Conservation (phyloP, 2,888 invertebrate species). For the Apocheima hispidaria region DNA sequence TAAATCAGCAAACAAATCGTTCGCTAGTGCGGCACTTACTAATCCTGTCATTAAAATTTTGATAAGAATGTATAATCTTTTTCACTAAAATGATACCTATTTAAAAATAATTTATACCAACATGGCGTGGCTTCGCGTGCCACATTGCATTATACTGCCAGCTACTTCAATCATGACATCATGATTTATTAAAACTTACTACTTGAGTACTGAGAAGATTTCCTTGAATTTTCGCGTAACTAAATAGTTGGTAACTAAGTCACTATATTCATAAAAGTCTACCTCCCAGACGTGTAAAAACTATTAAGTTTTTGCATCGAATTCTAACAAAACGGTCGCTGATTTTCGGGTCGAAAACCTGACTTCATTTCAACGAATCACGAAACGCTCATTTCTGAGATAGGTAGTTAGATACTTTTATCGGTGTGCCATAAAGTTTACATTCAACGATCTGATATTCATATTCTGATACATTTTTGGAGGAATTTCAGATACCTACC, state of each 20-base stretch:
- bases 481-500: neutral
- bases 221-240: conserved; percentile 21
- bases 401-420: conserved; percentile 33
- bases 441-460: conserved; percentile 56
- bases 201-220: conserved; percentile 2
- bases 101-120: neutral
- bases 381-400: conserved; percentile 48
- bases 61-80: neutral
- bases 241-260: conserved; percentile 22
- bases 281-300: conserved; percentile 58
- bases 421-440: conserved; percentile 43
- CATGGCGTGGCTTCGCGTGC: neutral
- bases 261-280: conserved; percentile 23
- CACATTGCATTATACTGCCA: neutral
- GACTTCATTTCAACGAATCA: conserved; percentile 58
- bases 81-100: neutral
- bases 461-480: conserved; percentile 65
- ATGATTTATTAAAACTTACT: conserved; percentile 8
- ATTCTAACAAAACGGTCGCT: conserved; percentile 53
- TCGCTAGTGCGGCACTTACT: conserved; percentile 20
- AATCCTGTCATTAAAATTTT: conserved; percentile 18
- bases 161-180: conserved; percentile 13
- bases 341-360: conserved; percentile 64
- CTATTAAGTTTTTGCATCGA: conserved; percentile 58
- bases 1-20: conserved; percentile 37